Evolutionary conservation across 2,797 vertebrate species (phyloP).

Genomic region (Halcyon chelicuti): DNA sequence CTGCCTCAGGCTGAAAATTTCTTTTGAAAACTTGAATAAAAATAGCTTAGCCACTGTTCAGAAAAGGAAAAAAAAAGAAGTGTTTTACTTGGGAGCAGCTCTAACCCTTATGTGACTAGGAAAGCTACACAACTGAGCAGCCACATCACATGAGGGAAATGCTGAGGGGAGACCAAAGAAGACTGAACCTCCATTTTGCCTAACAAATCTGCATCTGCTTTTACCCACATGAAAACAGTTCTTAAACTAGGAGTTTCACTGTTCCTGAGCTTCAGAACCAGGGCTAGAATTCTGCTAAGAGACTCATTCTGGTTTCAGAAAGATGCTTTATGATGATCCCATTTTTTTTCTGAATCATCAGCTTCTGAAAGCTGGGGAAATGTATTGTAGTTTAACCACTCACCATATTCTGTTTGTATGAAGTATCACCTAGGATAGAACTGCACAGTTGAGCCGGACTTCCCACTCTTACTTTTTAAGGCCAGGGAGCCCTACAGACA

Average conservation of each 20-base stretch:
- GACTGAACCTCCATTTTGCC: neutral
- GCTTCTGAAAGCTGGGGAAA: neutral
- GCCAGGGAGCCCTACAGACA: neutral
- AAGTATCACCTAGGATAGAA: neutral
- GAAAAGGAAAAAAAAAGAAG: neutral
- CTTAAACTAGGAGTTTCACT: neutral
- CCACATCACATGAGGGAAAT: neutral
- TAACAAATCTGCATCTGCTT: neutral
- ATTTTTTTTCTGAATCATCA: neutral
- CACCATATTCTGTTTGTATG: neutral
- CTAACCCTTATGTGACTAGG: neutral
- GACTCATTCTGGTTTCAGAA: neutral
- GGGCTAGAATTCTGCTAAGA: neutral
- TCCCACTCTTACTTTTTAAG: neutral
- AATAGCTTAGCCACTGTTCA: slow-evolving; percentile 39
- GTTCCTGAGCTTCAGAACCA: neutral
- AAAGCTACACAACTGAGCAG: neutral
- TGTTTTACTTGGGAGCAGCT: neutral
- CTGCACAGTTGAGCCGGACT: neutral
- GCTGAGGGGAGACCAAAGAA: neutral
- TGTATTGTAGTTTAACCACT: neutral
- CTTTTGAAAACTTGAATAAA: slow-evolving; percentile 52
- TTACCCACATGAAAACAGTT: neutral
- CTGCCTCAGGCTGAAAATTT: slow-evolving; percentile 26
- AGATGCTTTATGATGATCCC: neutral